phyloP scores from a whole-genome alignment of 2,797 vertebrate species.

The Manis javanica region DNA sequence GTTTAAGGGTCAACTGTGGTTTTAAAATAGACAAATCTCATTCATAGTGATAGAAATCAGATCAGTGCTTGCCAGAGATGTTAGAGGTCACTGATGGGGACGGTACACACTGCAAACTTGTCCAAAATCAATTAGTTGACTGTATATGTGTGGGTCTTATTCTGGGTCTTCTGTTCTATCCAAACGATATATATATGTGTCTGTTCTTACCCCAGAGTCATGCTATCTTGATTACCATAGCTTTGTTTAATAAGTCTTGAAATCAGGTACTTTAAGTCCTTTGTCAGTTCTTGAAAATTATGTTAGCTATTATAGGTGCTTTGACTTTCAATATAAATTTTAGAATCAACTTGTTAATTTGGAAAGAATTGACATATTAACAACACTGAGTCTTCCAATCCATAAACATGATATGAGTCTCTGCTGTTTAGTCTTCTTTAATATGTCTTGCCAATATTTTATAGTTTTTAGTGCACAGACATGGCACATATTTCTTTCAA shows the following conservation, averaged over 20 bases:
- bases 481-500: not conserved
- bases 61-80: not conserved
- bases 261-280: not conserved
- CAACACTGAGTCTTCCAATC: not conserved
- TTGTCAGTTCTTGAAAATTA: not conserved
- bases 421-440: not conserved
- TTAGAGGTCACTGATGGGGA: not conserved
- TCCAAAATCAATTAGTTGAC: not conserved
- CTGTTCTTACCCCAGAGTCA: not conserved
- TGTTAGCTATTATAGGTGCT: not conserved
- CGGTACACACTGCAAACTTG: not conserved
- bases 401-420: not conserved
- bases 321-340: not conserved
- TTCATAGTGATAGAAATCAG: not conserved
- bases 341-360: conserved; percentile 8
- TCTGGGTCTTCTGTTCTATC: not conserved
- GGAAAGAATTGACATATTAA: not conserved
- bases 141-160: not conserved
- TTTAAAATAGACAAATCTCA: not conserved
- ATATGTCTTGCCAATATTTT: not conserved
- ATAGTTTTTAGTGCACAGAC: not conserved
- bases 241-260: not conserved
- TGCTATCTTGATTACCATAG: not conserved
- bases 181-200: not conserved
- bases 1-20: too few relatives aligned